These are phyloP conservation scores for Holothuria scabra DNA, from an alignment of 53 echinoderm and acorn worm genomes.

Conservation along the genomic window DNA sequence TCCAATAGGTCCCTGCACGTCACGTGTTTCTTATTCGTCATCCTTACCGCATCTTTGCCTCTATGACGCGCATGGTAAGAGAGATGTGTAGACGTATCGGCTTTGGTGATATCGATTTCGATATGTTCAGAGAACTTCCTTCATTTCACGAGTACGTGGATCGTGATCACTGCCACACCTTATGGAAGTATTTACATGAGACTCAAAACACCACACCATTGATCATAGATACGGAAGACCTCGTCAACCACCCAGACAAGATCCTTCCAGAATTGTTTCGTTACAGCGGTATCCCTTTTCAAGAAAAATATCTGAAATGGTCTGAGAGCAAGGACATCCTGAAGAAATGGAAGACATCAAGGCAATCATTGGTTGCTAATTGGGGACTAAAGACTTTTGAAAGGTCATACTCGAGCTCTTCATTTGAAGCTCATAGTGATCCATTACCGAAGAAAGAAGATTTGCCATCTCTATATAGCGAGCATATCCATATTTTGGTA, in stretches of 20 bases:
- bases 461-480: background rate
- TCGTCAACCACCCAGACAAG: slow-evolving; percentile 19
- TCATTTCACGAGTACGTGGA: background rate
- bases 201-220: background rate
- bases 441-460: slow-evolving; percentile 8
- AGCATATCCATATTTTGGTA: background rate
- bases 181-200: background rate
- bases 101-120: background rate
- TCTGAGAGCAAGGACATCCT: background rate
- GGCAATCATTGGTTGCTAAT: background rate
- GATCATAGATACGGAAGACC: slow-evolving; percentile 7
- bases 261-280: background rate
- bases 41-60: too few species aligned
- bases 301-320: slow-evolving; percentile 4
- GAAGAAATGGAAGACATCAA: background rate
- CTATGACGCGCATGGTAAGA: too few species aligned
- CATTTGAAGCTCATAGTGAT: background rate
- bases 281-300: background rate
- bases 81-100: background rate
- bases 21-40: too few species aligned
- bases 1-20: too few species aligned
- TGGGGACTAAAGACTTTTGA: background rate
- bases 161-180: background rate
- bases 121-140: background rate
- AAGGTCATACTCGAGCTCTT: background rate